These are phyloP conservation scores for Epirrita christyi DNA, from an alignment of 2,888 invertebrate species.

Conservation along the genomic window DNA sequence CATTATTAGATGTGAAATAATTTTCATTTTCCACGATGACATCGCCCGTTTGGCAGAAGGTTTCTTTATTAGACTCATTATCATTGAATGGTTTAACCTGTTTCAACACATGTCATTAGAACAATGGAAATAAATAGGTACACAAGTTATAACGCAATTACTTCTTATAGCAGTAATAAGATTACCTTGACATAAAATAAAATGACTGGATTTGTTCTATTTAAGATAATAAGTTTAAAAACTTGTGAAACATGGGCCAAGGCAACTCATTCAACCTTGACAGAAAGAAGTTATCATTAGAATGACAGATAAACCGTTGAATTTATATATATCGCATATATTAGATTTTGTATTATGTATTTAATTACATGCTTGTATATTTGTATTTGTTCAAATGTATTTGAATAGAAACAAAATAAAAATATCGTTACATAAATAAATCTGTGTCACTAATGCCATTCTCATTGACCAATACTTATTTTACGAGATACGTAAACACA, in stretches of 20 bases:
- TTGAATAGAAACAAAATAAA: no score
- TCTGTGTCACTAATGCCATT: no score
- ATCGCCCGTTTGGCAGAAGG: conserved; percentile 50
- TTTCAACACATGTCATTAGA: conserved; percentile 35
- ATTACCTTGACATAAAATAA: conserved; percentile 40
- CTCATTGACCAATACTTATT: no score
- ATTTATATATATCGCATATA: neutral
- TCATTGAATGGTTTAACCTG: conserved; percentile 53
- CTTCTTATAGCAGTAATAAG: conserved; percentile 20
- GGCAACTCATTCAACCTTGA: conserved; percentile 64
- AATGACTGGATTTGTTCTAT: conserved; percentile 44
- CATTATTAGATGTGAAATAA: conserved; percentile 16
- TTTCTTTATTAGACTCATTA: conserved; percentile 31
- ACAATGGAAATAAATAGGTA: conserved; percentile 24
- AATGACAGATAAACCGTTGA: conserved; percentile 25
- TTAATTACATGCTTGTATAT: no score
- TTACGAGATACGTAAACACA: no score
- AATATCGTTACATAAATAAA: no score
- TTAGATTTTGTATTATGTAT: neutral
- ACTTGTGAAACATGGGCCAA: conserved; percentile 72
- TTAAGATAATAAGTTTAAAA: conserved; percentile 49
- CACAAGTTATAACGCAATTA: conserved; percentile 27
- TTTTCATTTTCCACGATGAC: conserved; percentile 29
- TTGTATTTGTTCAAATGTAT: no score
- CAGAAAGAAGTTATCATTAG: conserved; percentile 62